These are phyloP conservation scores for Torymus tubicola DNA, from an alignment of 2,888 invertebrate genomes.

Conservation along the genomic window DNA sequence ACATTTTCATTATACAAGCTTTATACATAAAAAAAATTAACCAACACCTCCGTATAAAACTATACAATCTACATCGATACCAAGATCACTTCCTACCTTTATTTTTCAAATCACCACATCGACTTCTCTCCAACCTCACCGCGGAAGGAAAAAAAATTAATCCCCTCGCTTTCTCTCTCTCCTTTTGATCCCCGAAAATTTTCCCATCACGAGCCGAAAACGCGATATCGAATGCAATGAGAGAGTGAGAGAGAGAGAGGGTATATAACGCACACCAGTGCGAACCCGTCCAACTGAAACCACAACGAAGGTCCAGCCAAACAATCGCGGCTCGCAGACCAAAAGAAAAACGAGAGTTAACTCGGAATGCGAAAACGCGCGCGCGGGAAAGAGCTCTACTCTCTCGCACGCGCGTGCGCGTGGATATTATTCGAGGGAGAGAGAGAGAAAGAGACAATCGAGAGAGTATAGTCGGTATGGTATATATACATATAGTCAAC, in stretches of 20 bases:
- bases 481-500: constrained; percentile 21
- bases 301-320: too few relatives aligned
- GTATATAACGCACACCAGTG: too few relatives aligned
- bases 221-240: not conserved
- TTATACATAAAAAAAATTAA: too few relatives aligned
- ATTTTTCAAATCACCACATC: too few relatives aligned
- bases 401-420: too few relatives aligned
- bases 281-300: too few relatives aligned
- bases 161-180: constrained; percentile 20
- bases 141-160: constrained; percentile 13
- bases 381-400: constrained; percentile 35
- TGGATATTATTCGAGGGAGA: constrained; percentile 50
- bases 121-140: not conserved
- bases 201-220: constrained; percentile 15
- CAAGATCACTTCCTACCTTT: too few relatives aligned
- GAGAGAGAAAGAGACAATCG: constrained; percentile 38
- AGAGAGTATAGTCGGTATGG: constrained; percentile 9
- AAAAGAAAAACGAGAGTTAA: not conserved
- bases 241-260: too few relatives aligned
- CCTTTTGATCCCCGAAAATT: constrained; percentile 10
- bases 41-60: too few relatives aligned
- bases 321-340: too few relatives aligned
- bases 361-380: constrained; percentile 26
- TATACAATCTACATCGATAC: too few relatives aligned
- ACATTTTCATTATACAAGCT: too few relatives aligned